Conservation (phyloP, 92 coral and sea anemone genomes). For the Desmophyllum pertusum region DNA sequence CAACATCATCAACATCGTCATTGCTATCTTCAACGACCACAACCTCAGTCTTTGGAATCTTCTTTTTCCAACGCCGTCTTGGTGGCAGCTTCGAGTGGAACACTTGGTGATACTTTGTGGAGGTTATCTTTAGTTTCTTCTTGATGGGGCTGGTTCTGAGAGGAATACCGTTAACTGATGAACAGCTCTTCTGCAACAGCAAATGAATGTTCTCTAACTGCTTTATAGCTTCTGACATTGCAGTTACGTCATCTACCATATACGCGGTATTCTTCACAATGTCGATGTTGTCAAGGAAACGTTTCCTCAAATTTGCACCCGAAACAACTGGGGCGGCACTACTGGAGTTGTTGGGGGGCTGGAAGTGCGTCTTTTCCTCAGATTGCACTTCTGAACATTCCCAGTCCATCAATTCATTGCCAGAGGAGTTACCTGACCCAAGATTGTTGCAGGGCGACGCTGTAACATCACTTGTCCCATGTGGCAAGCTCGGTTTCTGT, state of each 20-base stretch:
- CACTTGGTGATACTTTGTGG: conserved; percentile 51
- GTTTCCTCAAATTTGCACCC: conserved; percentile 29
- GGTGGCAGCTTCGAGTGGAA: conserved; percentile 53
- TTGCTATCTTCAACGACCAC: not conserved
- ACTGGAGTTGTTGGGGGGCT: not conserved
- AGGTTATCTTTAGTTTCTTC: conserved; percentile 49
- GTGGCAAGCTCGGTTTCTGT: not conserved
- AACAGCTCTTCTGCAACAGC: conserved; percentile 21
- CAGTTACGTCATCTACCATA: conserved; percentile 37
- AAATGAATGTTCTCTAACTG: conserved; percentile 30
- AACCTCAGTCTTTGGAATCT: not conserved
- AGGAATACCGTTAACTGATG: conserved; percentile 52
- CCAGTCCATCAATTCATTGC: not conserved
- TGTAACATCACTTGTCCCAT: not conserved
- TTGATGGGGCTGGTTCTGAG: conserved; percentile 56
- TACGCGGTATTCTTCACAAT: conserved; percentile 28
- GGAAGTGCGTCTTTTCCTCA: not conserved
- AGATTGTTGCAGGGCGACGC: not conserved
- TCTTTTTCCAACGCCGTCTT: conserved; percentile 32
- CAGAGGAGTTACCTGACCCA: not conserved
- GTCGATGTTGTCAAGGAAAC: conserved; percentile 47
- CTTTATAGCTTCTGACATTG: conserved; percentile 40
- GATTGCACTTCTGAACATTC: not conserved
- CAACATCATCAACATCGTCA: not conserved
- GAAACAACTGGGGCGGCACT: not conserved